Evolutionary conservation across 2,888 invertebrate species (phyloP).

Genomic region (Metellina segmentata): DNA sequence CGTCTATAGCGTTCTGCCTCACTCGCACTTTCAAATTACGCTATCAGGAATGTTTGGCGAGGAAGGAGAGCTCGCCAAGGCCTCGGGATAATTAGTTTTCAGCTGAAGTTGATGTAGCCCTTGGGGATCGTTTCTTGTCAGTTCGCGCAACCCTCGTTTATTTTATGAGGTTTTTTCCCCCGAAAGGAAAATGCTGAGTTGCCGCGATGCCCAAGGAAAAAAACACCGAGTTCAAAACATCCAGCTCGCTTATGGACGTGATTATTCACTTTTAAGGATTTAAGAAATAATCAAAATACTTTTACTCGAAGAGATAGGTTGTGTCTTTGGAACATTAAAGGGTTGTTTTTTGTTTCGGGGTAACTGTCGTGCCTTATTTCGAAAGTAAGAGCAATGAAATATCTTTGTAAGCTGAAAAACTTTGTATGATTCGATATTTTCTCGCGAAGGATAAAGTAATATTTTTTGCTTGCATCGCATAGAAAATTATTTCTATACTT

Average conservation of each 20-base stretch:
- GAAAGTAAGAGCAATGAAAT: neutral
- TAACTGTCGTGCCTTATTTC: neutral
- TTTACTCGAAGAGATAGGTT: neutral
- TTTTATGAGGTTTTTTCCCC: conserved; percentile 9
- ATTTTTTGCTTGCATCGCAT: too few species aligned
- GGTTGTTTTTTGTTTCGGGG: neutral
- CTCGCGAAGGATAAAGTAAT: too few species aligned
- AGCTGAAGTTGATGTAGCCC: conserved; percentile 39
- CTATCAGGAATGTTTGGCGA: neutral
- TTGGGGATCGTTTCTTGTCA: conserved; percentile 21
- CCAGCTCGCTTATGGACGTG: neutral
- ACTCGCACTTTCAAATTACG: conserved; percentile 20
- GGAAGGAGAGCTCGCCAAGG: neutral
- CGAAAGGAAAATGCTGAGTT: neutral
- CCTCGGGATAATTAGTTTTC: conserved; percentile 32
- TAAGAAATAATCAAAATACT: neutral
- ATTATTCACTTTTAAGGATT: conserved; percentile 8
- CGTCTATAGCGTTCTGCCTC: conserved; percentile 3
- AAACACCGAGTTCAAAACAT: neutral
- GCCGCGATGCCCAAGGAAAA: neutral
- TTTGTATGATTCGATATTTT: too few species aligned
- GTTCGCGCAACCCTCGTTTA: conserved; percentile 20
- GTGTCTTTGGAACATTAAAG: neutral
- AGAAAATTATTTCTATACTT: too few species aligned
- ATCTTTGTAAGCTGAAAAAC: neutral